Conservation (phyloP, 2,113 vertebrate species). For the Geococcyx californianus region DNA sequence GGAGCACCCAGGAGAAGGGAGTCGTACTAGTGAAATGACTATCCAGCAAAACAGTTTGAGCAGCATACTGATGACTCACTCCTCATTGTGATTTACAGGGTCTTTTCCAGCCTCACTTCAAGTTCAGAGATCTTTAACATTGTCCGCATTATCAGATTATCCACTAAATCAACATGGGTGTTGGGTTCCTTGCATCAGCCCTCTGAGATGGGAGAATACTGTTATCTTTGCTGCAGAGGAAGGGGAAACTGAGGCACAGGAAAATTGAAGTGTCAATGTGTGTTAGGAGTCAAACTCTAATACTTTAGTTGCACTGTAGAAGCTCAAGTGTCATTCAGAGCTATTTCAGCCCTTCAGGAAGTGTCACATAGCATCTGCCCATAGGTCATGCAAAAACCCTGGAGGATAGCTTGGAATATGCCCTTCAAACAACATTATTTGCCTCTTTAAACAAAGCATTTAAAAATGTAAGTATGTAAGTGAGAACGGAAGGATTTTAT, state of each 20-base stretch:
- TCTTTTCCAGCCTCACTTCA: not conserved
- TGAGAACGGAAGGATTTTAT: not conserved
- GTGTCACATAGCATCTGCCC: not conserved
- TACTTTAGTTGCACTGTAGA: not conserved
- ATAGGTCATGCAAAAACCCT: not conserved
- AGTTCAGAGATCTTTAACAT: not conserved
- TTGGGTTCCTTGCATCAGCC: not conserved
- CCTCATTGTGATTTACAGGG: not conserved
- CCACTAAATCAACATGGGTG: not conserved
- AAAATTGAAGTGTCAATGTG: not conserved
- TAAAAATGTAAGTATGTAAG: not conserved
- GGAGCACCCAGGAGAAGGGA: constrained; percentile 16
- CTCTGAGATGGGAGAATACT: not conserved
- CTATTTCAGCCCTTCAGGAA: constrained; percentile 38
- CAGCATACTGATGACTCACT: not conserved
- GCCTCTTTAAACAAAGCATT: not conserved
- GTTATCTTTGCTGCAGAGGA: not conserved
- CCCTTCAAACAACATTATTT: not conserved
- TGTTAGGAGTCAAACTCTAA: not conserved
- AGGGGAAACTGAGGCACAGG: not conserved
- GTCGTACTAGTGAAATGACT: not conserved
- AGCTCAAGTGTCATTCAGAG: constrained; percentile 16
- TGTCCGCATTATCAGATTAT: not conserved
- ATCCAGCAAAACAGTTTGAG: not conserved
- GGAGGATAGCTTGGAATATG: not conserved